Percentiles rank a stretch among this genome's conserved stretches.
phyloP scores from a whole-genome alignment of 2,888 invertebrate genomes.

The Stratiomys singularior region DNA sequence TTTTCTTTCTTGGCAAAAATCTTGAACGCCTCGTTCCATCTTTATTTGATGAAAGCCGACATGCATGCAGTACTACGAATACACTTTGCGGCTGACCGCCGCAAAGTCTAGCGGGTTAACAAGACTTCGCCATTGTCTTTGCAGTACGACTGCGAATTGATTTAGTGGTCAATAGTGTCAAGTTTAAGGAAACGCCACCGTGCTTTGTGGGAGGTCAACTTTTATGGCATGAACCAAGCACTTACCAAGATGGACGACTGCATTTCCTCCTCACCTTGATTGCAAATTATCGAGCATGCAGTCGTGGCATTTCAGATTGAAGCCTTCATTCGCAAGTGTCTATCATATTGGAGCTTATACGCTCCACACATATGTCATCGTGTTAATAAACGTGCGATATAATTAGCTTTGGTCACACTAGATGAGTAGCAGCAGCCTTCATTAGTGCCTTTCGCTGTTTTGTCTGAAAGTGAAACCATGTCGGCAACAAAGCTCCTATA shows the following conservation, averaged over 20 bases:
- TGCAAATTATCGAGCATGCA: not conserved
- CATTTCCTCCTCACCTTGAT: constrained; percentile 21
- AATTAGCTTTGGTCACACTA: not conserved
- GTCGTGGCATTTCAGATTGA: not conserved
- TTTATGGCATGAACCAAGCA: not conserved
- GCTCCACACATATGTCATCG: not conserved
- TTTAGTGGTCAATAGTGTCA: constrained; percentile 20
- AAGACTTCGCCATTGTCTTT: not conserved
- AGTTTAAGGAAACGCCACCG: constrained; percentile 12
- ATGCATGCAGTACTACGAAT: not conserved
- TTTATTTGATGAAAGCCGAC: constrained; percentile 9
- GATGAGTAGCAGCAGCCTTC: constrained; percentile 3
- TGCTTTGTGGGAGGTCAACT: constrained; percentile 3
- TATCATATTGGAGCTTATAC: not conserved
- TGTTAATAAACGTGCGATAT: not conserved
- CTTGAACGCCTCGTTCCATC: not conserved
- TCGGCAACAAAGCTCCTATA: not conserved
- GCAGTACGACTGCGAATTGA: not conserved
- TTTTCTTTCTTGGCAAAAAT: not conserved
- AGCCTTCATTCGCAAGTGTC: not conserved
- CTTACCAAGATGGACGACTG: not conserved
- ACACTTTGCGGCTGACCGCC: not conserved
- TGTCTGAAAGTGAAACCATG: not conserved
- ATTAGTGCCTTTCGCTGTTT: not conserved
- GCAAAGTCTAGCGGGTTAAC: not conserved